Percentiles rank a stretch among this genome's conserved stretches.
Evolutionary conservation across 2,888 invertebrate species (phyloP).

Genomic region (Sacculina carcini): DNA sequence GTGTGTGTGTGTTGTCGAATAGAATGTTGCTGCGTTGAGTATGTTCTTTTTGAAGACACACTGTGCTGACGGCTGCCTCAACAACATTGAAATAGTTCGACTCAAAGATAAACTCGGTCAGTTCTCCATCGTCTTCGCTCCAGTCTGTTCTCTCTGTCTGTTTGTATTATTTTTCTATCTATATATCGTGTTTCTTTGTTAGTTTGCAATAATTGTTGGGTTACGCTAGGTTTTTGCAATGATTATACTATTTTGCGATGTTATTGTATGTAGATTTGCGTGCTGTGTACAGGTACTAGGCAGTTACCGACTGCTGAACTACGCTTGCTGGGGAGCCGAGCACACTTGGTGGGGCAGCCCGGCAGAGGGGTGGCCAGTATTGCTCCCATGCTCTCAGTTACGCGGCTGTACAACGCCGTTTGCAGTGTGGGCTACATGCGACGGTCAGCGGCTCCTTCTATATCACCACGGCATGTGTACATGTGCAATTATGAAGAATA

Average conservation of each 20-base stretch:
- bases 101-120: slow-evolving; percentile 27
- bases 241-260: too few species aligned
- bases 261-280: too few species aligned
- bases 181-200: too few species aligned
- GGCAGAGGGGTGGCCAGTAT: slow-evolving; percentile 27
- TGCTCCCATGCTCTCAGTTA: slow-evolving; percentile 26
- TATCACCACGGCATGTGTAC: too few species aligned
- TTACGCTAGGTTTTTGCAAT: too few species aligned
- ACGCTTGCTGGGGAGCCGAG: slow-evolving; percentile 25
- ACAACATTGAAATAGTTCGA: slow-evolving; percentile 26
- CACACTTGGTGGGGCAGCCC: slow-evolving; percentile 22
- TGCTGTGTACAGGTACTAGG: slow-evolving; percentile 23
- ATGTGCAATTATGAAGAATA: too few species aligned
- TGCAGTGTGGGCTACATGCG: slow-evolving; percentile 23
- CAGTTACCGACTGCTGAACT: slow-evolving; percentile 30
- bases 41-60: slow-evolving; percentile 25
- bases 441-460: slow-evolving; percentile 20
- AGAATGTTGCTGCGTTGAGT: slow-evolving; percentile 25
- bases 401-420: slow-evolving; percentile 27
- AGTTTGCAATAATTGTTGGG: too few species aligned
- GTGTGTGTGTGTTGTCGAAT: slow-evolving; percentile 10
- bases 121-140: neutral
- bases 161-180: too few species aligned
- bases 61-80: slow-evolving; percentile 20
- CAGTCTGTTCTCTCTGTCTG: neutral